A percentile compares a stretch with the other conserved stretches of the same genome.
Conservation (phyloP, 1,140 invertebrate species). For the Drosophila pallidifrons region DNA sequence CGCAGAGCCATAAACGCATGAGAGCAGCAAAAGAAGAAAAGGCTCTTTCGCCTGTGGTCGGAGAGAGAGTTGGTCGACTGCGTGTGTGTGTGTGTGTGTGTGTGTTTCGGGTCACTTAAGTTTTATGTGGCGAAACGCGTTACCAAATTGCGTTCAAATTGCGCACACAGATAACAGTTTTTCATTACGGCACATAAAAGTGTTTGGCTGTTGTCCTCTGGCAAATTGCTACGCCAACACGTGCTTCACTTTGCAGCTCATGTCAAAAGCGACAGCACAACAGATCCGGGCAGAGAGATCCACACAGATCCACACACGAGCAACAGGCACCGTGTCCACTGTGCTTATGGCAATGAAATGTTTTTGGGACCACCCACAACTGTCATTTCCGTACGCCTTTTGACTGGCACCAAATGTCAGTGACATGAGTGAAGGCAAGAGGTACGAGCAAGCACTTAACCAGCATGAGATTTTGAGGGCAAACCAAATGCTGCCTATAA, state of each 20-base stretch:
- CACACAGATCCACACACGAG: conserved; percentile 25
- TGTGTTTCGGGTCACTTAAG: conserved; percentile 80
- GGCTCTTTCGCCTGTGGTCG: background rate
- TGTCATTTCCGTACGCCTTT: conserved; percentile 12
- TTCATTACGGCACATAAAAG: conserved; percentile 83
- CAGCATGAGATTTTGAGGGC: conserved; percentile 6
- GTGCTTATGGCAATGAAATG: conserved; percentile 54
- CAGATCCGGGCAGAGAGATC: conserved; percentile 17
- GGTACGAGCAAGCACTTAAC: conserved; percentile 23
- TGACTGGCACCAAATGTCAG: conserved; percentile 39
- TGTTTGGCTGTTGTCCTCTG: conserved; percentile 56
- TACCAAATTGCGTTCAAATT: conserved; percentile 83
- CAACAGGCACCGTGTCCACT: conserved; percentile 62
- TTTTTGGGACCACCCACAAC: background rate
- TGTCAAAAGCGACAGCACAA: conserved; percentile 42
- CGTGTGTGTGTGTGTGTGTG: conserved; percentile 14
- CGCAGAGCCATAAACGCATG: conserved; percentile 67
- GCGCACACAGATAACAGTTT: conserved; percentile 82
- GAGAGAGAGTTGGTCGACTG: background rate
- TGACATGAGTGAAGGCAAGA: conserved; percentile 37
- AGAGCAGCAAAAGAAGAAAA: conserved; percentile 20
- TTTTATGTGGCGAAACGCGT: conserved; percentile 82
- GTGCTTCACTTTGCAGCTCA: conserved; percentile 79
- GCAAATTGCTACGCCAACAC: conserved; percentile 80
- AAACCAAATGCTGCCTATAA: conserved; percentile 11